Conservation (phyloP, 2,888 invertebrate genomes). For the Drosophila yooni region DNA sequence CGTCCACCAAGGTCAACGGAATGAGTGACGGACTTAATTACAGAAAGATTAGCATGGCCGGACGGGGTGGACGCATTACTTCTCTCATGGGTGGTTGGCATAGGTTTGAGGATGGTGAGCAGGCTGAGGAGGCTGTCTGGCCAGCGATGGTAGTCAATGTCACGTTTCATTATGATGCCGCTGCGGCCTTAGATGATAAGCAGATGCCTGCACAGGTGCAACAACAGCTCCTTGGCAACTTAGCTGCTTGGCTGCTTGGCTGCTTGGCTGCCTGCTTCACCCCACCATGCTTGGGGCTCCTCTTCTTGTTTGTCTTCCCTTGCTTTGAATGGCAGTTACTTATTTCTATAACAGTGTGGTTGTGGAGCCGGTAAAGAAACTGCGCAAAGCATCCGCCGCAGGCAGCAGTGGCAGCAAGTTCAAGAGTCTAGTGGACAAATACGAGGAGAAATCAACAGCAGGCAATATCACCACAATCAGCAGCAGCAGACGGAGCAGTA, state of each 20-base stretch:
- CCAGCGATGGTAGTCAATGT: conserved; percentile 62
- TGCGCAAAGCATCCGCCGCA: conserved; percentile 81
- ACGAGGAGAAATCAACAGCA: conserved; percentile 80
- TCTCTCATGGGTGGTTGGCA: background rate
- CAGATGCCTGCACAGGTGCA: conserved; percentile 9
- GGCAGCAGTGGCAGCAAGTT: conserved; percentile 75
- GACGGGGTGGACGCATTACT: background rate
- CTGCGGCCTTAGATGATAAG: conserved; percentile 41
- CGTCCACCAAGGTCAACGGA: conserved; percentile 32
- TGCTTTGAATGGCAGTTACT: conserved; percentile 25
- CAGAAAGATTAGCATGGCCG: conserved; percentile 68
- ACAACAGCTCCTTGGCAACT: conserved; percentile 4
- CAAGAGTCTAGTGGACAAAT: conserved; percentile 84
- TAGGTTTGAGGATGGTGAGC: background rate
- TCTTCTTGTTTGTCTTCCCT: no score
- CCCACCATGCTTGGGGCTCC: no score
- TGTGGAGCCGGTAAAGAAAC: conserved; percentile 79
- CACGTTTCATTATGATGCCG: conserved; percentile 58
- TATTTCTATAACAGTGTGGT: conserved; percentile 62
- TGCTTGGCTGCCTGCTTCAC: no score
- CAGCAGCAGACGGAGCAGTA: background rate
- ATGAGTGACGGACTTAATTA: conserved; percentile 76
- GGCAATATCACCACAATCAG: background rate
- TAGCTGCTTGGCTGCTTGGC: background rate
- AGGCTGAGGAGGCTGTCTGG: background rate